Percentiles rank a stretch among this genome's conserved stretches.
Conservation (phyloP, 2,888 invertebrate genomes). For the Caenorhabditis zanzibari region DNA sequence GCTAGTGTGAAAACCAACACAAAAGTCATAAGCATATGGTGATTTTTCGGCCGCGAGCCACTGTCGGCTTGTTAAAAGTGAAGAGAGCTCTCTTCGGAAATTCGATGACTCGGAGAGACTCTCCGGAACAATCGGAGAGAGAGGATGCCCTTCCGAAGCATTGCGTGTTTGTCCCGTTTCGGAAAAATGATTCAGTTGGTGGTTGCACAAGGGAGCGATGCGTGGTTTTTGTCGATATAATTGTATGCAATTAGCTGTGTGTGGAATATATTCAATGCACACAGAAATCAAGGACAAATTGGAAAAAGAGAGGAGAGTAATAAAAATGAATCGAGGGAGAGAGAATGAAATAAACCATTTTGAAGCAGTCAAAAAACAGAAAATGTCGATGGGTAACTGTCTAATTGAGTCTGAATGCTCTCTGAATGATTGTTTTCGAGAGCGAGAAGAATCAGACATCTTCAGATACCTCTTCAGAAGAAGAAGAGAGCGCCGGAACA, state of each 20-base stretch:
- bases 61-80: conserved; percentile 37
- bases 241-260: conserved; percentile 62
- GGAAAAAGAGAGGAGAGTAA: conserved; percentile 15
- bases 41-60: conserved; percentile 18
- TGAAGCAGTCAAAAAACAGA: not conserved
- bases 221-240: conserved; percentile 63
- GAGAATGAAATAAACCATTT: conserved; percentile 23
- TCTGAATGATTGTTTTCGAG: conserved; percentile 47
- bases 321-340: conserved; percentile 20
- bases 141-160: conserved; percentile 27
- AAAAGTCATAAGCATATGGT: conserved; percentile 9
- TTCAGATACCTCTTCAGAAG: conserved; percentile 10
- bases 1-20: conserved; percentile 46
- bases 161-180: conserved; percentile 63
- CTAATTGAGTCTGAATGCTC: conserved; percentile 37
- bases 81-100: conserved; percentile 32
- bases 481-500: conserved; percentile 33
- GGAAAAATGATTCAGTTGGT: conserved; percentile 29
- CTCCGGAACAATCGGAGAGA: conserved; percentile 51
- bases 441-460: conserved; percentile 23
- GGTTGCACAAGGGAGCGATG: conserved; percentile 50
- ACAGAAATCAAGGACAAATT: conserved; percentile 53
- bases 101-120: conserved; percentile 40
- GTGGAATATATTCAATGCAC: conserved; percentile 41
- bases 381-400: conserved; percentile 12